Conservation (phyloP, 2,797 vertebrate species). For the Manis crassicaudata region DNA sequence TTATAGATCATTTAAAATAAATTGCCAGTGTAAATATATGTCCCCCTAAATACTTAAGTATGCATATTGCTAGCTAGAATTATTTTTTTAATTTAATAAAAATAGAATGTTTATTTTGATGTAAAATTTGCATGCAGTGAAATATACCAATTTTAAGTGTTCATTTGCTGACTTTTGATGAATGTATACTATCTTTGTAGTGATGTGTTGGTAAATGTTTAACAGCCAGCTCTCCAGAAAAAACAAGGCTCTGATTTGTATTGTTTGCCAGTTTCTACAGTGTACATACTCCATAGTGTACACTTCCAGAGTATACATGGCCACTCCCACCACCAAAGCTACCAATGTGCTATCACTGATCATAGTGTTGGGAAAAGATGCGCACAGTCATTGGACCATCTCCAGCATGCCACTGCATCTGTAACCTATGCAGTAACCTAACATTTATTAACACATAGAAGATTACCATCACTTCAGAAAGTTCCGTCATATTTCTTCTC, state of each 20-base stretch:
- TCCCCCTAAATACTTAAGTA: neutral
- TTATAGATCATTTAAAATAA: constrained; percentile 34
- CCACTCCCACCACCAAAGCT: neutral
- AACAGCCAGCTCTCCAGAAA: neutral
- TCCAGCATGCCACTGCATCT: neutral
- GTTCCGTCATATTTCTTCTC: constrained; percentile 35
- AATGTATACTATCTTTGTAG: neutral
- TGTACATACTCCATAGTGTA: neutral
- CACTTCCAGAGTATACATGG: no score
- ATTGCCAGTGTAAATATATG: neutral
- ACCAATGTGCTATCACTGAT: constrained; percentile 7
- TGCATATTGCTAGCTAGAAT: constrained; percentile 28
- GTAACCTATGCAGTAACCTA: neutral
- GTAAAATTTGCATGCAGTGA: constrained; percentile 25
- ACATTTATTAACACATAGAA: neutral
- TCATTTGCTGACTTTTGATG: constrained; percentile 30
- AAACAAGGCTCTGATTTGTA: constrained; percentile 3
- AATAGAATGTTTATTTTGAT: constrained; percentile 6
- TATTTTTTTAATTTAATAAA: constrained; percentile 11
- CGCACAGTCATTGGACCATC: neutral
- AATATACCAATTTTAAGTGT: neutral
- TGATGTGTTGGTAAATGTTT: constrained; percentile 28
- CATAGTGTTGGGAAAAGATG: neutral
- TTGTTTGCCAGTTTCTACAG: constrained; percentile 19
- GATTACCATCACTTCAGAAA: constrained; percentile 29